Evolutionary conservation across 2,888 invertebrate genomes (phyloP), one percentile per base, ranked within the genome.

Genomic region (Nycteola revayana): DNA sequence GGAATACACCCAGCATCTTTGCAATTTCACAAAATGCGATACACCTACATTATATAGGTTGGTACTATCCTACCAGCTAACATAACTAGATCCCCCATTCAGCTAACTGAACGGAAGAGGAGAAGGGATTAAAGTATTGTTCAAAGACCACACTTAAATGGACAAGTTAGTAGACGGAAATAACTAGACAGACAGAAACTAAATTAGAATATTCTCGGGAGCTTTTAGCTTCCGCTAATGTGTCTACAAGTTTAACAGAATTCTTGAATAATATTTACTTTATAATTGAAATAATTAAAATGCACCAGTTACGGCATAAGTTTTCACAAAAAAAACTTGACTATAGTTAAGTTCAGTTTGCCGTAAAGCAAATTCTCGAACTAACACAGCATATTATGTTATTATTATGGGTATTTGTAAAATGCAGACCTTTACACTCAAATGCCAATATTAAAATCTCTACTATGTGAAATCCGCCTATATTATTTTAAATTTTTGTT

Each of bases 21-120:
- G 81, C 83, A 82, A 84, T 83, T 85, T 83, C 83, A 74, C 79
- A 78, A 80, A 80, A 78, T 60, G 68, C 73, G 59, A 71, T 72
- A 78, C 65, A 70, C 65, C 65, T 64, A 73, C 62, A 64, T 64
- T 64, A 70, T 70, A 66, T 69, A 62, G 40, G 49, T 59, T 51
- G 56, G 52, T 21, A 29, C 55, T 65, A 66, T 21, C 2, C 3
- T 60, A 65, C 55, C 49, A 57, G 38, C 49, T 59, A 58, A 85
- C 78, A 80, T 7, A n/a, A 2, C 7, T 3, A 5, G 21, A 21
- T 21, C 7, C 7, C 21, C 21, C 14, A 14, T 21, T 7, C 7
- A 5, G 4, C 21, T 21, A 21, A 7, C 2, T 21, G 3, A 21
- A 21, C 3, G n/a, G 3, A 14, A 21, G 7, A 37, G 44, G 41